A percentile compares a stretch with the other conserved stretches of the same genome.
Evolutionary conservation across 2,113 vertebrate species (phyloP).

Genomic region (Ceyx margarethae): DNA sequence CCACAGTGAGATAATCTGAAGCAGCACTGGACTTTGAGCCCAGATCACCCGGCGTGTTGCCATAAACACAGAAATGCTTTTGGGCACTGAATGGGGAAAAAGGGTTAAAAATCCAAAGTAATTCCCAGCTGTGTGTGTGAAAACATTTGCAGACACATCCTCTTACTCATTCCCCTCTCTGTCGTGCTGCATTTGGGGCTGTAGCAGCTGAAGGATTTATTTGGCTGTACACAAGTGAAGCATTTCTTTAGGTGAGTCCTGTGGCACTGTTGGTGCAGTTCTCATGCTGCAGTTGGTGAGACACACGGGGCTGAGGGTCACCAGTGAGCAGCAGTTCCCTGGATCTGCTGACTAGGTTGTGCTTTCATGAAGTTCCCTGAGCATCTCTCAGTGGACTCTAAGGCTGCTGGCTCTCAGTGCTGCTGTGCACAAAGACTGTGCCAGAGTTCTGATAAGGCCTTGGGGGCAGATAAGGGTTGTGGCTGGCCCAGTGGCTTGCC

Average conservation of each 20-base stretch:
- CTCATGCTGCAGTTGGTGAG: not conserved
- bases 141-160: not conserved
- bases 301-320: not conserved
- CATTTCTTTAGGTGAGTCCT: slow-evolving; percentile 41
- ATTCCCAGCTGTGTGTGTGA: not conserved
- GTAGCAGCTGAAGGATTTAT: slow-evolving; percentile 24
- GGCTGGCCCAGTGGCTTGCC: not conserved
- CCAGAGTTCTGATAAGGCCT: slow-evolving; percentile 6
- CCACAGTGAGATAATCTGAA: not conserved
- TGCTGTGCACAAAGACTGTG: slow-evolving; percentile 9
- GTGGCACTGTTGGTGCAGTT: not conserved
- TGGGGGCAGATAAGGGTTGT: not conserved
- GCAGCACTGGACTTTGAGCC: not conserved
- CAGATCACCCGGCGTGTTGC: not conserved
- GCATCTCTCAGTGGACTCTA: not conserved
- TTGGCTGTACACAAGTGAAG: not conserved
- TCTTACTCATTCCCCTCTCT: slow-evolving; percentile 19
- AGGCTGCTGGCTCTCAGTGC: not conserved
- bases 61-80: not conserved
- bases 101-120: not conserved
- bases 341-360: not conserved
- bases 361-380: slow-evolving; percentile 1
- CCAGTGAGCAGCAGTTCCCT: not conserved
- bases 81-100: not conserved
- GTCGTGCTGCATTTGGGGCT: not conserved